Base-by-base conservation (phyloP, 2,888 invertebrate species). In the Ecliptopera silaceata region DNA sequence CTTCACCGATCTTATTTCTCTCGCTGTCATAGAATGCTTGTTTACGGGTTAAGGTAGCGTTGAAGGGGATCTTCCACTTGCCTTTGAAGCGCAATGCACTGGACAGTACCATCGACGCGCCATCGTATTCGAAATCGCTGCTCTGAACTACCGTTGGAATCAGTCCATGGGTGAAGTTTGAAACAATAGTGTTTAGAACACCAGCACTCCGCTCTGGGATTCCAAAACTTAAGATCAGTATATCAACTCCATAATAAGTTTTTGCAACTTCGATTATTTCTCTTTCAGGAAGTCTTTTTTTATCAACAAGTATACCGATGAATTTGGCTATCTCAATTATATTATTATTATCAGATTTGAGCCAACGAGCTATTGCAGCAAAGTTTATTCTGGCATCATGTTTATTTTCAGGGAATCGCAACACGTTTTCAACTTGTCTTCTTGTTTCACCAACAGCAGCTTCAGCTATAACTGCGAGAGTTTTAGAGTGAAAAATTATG, bases 81-180 rank as follows among this genome's bases (percentile, higher is more conserved):
- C 95, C 95, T 80, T 94, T 95, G 74, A 96, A 96, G 74, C 92
- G 95, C 15, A 95, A 74, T 1, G 94, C 93, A 63, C 95, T 95
- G 0, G 94, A 88, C 59, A 95, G 74, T 11, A 95, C 84, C 81
- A 95, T 88, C 53, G 92, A 84, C 0, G 94, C 88, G 48, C 93
- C 77, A n/a, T n/a, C n/a, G n/a, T n/a, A n/a, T 3, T 65, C 56
- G 15, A 93, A 78, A 64, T 92, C 88, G 47, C 74, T 88, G 8
- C 73, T 70, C 0, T 80, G 77, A 3, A 89, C 78, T 34, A 89
- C 54, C 2, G 69, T 72, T 0, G 76, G 64, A 43, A 91, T 87
- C 26, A 77, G 72, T 1, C 86, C 86, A 29, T 75, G 79, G 0
- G 91, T 91, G 0, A 80, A 64, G 13, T 77, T 75, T 0, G 80